A percentile compares a stretch with the other conserved stretches of the same genome.
Conservation (phyloP, 2,888 invertebrate genomes). For the Sesia bembeciformis region DNA sequence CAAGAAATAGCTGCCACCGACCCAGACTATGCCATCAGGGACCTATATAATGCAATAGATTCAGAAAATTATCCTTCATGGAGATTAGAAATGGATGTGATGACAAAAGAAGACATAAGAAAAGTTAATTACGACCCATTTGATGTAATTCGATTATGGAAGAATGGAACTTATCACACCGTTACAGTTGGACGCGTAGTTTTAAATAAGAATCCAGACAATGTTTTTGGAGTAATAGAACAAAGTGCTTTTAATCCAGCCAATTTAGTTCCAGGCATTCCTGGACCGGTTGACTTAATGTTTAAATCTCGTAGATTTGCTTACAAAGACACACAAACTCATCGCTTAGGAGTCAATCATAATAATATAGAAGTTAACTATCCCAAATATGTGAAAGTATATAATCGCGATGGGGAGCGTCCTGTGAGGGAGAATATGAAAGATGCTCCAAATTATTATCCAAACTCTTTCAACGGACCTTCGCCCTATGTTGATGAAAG, state of each 20-base stretch:
- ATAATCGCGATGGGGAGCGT: slow-evolving; percentile 72
- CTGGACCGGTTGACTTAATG: slow-evolving; percentile 37
- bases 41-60: slow-evolving; percentile 86
- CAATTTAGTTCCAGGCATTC: slow-evolving; percentile 51
- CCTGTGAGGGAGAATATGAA: slow-evolving; percentile 83
- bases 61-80: slow-evolving; percentile 63
- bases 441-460: slow-evolving; percentile 93
- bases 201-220: slow-evolving; percentile 36
- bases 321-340: slow-evolving; percentile 40
- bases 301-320: slow-evolving; percentile 35
- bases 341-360: slow-evolving; percentile 42
- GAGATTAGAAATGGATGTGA: slow-evolving; percentile 44
- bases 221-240: slow-evolving; percentile 35
- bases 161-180: slow-evolving; percentile 42
- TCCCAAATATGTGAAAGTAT: slow-evolving; percentile 33
- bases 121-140: slow-evolving; percentile 43
- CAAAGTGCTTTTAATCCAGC: slow-evolving; percentile 37
- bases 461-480: slow-evolving; percentile 94
- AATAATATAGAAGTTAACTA: slow-evolving; percentile 38
- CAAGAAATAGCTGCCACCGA: slow-evolving; percentile 76
- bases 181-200: slow-evolving; percentile 36
- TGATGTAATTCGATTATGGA: slow-evolving; percentile 39
- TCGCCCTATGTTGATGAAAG: slow-evolving; percentile 70
- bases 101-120: slow-evolving; percentile 28
- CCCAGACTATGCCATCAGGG: slow-evolving; percentile 86